phyloP scores from a whole-genome alignment of 1,140 invertebrate genomes.

The Sesamia nonagrioides region DNA sequence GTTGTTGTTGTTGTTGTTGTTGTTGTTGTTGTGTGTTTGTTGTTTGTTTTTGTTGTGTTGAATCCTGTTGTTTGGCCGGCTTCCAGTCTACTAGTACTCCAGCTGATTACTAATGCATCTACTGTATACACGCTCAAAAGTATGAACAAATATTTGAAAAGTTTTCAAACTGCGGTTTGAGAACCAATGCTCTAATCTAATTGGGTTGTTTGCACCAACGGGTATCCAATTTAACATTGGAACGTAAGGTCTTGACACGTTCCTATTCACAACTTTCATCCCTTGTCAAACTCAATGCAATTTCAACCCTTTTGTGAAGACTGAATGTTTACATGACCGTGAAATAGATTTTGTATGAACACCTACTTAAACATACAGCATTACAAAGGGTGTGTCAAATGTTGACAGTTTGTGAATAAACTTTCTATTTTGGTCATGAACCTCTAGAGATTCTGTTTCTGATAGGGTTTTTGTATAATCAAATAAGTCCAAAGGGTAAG shows the following conservation, averaged over 20 bases:
- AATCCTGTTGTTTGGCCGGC: no score
- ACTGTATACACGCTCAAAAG: no score
- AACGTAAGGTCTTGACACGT: background rate
- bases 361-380: background rate
- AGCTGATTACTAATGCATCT: no score
- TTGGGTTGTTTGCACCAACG: background rate
- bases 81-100: no score
- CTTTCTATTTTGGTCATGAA: background rate
- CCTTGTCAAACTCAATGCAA: conserved; percentile 5
- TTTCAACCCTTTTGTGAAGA: conserved; percentile 8
- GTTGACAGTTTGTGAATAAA: background rate
- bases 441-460: background rate
- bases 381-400: background rate
- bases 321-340: background rate
- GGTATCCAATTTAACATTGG: background rate
- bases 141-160: no score
- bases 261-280: background rate
- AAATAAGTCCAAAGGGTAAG: background rate
- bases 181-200: background rate
- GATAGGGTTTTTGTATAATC: background rate
- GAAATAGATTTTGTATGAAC: background rate
- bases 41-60: no score
- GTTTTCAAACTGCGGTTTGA: no score
- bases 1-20: no score
- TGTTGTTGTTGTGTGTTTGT: no score